phyloP scores from a whole-genome alignment of 2,113 vertebrate species.

The Seriola aureovittata region DNA sequence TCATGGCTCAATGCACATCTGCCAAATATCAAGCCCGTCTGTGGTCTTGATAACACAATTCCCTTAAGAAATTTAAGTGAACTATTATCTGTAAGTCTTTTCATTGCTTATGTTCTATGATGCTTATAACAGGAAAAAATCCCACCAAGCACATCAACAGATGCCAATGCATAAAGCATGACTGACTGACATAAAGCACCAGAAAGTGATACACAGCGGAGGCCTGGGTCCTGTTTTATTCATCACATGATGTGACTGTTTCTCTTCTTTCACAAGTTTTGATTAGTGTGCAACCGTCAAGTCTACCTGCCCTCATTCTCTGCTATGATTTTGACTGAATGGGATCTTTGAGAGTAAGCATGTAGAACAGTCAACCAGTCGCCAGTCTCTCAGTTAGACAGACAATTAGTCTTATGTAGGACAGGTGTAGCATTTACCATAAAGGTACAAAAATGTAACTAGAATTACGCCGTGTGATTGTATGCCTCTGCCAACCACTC shows the following conservation, averaged over 20 bases:
- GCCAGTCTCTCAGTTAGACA: background rate
- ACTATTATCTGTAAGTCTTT: background rate
- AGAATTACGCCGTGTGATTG: too few relatives aligned
- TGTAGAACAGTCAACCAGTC: conserved; percentile 39
- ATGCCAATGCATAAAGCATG: background rate
- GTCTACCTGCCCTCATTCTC: conserved; percentile 47
- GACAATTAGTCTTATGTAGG: background rate
- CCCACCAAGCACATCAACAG: conserved; percentile 2
- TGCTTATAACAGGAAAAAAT: conserved; percentile 16
- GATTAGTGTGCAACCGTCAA: conserved; percentile 67
- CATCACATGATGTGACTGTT: conserved; percentile 32
- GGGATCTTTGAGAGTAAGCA: conserved; percentile 38
- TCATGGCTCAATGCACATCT: conserved; percentile 1
- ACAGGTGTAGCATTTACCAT: conserved; percentile 14
- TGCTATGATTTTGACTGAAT: conserved; percentile 52
- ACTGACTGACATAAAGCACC: background rate
- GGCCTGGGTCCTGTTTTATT: background rate
- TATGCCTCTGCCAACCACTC: too few relatives aligned
- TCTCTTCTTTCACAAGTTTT: conserved; percentile 55
- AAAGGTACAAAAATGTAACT: conserved; percentile 6
- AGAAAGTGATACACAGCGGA: conserved; percentile 28
- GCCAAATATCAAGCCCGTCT: background rate
- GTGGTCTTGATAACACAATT: background rate
- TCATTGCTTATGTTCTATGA: background rate
- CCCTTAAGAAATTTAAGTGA: background rate